Percentiles rank a stretch among this genome's conserved stretches.
Conservation (phyloP, 2,797 vertebrate species). For the Parauchenoglanis ngamensis region DNA sequence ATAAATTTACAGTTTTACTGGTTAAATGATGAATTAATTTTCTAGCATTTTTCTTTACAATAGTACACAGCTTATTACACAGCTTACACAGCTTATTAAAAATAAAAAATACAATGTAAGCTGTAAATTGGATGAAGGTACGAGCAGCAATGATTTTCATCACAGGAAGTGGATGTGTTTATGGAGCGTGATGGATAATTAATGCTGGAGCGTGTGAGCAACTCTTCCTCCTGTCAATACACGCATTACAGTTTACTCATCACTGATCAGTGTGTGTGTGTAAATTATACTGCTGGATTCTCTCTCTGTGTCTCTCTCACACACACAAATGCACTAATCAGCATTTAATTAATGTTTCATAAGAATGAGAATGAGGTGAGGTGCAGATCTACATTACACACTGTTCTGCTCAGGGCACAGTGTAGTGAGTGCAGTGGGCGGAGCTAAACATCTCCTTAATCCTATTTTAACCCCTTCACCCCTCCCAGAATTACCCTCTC, state of each 20-base stretch:
- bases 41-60: neutral
- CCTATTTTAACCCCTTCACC: neutral
- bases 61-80: neutral
- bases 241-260: neutral
- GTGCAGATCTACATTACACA: too few species aligned
- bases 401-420: neutral
- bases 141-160: neutral
- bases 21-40: neutral
- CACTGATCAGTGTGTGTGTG: neutral
- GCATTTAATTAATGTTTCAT: too few species aligned
- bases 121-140: neutral
- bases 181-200: neutral
- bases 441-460: neutral
- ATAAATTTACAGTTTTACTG: neutral
- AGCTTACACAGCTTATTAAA: too few species aligned
- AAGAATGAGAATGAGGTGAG: too few species aligned
- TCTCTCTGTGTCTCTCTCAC: too few species aligned
- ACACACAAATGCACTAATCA: too few species aligned
- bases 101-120: too few species aligned
- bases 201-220: neutral
- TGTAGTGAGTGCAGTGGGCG: neutral
- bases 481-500: neutral
- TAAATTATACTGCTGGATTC: too few species aligned
- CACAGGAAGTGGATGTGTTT: neutral
- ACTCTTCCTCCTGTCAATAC: neutral